phyloP scores from a whole-genome alignment of 2,888 invertebrate genomes.

The Scaptomyza caliginosa region DNA sequence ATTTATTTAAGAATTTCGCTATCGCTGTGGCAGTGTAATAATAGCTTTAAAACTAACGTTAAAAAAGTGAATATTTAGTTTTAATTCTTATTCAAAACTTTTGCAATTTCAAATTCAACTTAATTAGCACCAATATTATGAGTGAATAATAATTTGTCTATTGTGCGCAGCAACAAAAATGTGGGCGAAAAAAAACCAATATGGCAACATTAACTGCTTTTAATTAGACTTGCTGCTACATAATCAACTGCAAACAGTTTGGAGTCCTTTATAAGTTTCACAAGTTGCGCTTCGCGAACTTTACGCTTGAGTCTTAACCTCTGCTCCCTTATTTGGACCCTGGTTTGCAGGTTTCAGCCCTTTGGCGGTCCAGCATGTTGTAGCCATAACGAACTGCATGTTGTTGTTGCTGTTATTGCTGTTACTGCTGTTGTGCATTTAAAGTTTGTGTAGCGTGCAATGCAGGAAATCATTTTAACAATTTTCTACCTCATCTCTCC shows the following conservation, averaged over 20 bases:
- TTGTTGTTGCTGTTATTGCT: conserved; percentile 19
- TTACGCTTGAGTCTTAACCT: background rate
- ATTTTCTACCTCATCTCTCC: conserved; percentile 56
- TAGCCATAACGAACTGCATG: conserved; percentile 62
- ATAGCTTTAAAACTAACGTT: background rate
- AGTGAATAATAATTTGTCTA: conserved; percentile 1
- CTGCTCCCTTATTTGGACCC: background rate
- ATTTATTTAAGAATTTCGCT: background rate
- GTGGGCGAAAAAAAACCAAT: conserved; percentile 8
- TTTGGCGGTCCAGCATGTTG: conserved; percentile 45
- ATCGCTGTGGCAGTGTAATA: background rate
- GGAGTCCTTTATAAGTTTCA: conserved; percentile 33
- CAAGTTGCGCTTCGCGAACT: conserved; percentile 42
- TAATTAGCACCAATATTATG: conserved; percentile 1
- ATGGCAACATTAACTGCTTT: conserved; percentile 65
- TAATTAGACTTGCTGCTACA: conserved; percentile 69
- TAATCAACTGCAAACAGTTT: conserved; percentile 63
- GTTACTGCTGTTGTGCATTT: conserved; percentile 72
- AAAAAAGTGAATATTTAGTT: background rate
- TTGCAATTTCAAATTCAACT: background rate
- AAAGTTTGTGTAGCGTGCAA: conserved; percentile 73
- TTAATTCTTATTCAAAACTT: background rate
- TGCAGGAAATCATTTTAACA: conserved; percentile 79
- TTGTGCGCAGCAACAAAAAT: background rate
- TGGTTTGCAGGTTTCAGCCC: conserved; percentile 10